These are phyloP conservation scores for Eueides isabella DNA, from an alignment of 1,140 invertebrate species.

Conservation along the genomic window DNA sequence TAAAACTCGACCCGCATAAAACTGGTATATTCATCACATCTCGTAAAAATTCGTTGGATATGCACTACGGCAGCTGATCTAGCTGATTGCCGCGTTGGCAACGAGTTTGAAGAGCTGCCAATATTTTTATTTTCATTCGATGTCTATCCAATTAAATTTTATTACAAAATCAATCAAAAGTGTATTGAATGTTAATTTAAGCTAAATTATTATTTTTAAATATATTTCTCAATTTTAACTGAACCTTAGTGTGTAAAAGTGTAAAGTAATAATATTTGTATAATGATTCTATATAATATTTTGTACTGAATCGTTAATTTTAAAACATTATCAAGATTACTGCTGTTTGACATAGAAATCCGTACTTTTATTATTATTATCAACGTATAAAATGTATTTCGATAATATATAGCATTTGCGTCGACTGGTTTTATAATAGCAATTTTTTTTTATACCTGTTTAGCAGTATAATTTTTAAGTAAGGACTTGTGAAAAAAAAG, in stretches of 20 bases:
- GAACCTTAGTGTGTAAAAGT: neutral
- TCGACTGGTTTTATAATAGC: too few relatives aligned
- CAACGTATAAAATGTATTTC: too few relatives aligned
- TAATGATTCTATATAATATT: neutral
- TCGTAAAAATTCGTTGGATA: slow-evolving; percentile 16
- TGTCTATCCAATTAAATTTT: slow-evolving; percentile 32
- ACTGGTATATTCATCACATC: slow-evolving; percentile 24
- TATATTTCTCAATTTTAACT: neutral
- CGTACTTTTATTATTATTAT: too few relatives aligned
- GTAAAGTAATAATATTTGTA: neutral
- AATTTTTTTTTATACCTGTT: too few relatives aligned
- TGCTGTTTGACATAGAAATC: too few relatives aligned
- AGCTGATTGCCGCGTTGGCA: slow-evolving; percentile 31
- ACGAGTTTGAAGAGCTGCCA: slow-evolving; percentile 33
- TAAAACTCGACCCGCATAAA: slow-evolving; percentile 14
- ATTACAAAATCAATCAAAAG: slow-evolving; percentile 22
- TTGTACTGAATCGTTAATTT: too few relatives aligned
- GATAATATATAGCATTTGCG: too few relatives aligned
- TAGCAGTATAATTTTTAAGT: too few relatives aligned
- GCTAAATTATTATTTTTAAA: neutral
- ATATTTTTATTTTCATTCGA: slow-evolving; percentile 28
- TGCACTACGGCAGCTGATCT: slow-evolving; percentile 28
- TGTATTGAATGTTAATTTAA: slow-evolving; percentile 6
- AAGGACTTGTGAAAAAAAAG: too few relatives aligned
- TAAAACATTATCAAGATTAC: too few relatives aligned